A percentile compares a stretch with the other conserved stretches of the same genome.
Evolutionary conservation across 1,140 invertebrate genomes (phyloP).

Genomic region (Elysia chlorotica): DNA sequence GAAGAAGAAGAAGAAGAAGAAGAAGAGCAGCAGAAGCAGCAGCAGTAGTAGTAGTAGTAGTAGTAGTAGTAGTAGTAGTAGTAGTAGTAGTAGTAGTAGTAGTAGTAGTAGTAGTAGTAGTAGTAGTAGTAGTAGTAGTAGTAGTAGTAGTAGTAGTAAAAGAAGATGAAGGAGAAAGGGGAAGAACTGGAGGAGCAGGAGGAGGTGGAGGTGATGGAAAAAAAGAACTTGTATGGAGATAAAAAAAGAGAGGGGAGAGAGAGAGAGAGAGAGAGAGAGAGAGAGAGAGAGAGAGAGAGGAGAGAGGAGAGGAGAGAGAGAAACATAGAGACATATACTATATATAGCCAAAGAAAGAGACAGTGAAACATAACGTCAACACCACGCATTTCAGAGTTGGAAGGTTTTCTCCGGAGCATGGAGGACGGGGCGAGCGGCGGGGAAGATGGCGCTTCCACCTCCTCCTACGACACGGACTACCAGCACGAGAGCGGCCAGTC

Average conservation of each 20-base stretch:
- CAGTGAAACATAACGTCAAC: not conserved
- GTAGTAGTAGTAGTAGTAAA: not conserved
- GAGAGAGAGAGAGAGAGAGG: too few species aligned
- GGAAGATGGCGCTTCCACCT: slow-evolving; percentile 7
- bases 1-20: not conserved
- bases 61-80: not conserved
- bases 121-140: not conserved
- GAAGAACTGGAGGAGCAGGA: not conserved
- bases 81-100: not conserved
- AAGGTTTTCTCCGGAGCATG: not conserved
- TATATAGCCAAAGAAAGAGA: too few species aligned
- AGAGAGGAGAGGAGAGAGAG: not conserved
- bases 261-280: too few species aligned
- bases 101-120: not conserved
- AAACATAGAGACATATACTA: not conserved
- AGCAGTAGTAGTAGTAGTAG: not conserved
- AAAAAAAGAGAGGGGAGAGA: too few species aligned
- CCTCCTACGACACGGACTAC: slow-evolving; percentile 18
- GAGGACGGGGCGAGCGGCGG: slow-evolving; percentile 1
- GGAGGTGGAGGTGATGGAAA: too few species aligned
- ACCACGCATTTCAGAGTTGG: not conserved
- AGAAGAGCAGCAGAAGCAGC: not conserved
- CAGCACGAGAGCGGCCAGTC: slow-evolving; percentile 12
- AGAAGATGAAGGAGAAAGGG: not conserved
- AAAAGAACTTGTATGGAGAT: too few species aligned